A percentile compares a stretch with the other conserved stretches of the same genome.
Conservation (phyloP, 2,888 invertebrate species). For the Salticus scenicus region DNA sequence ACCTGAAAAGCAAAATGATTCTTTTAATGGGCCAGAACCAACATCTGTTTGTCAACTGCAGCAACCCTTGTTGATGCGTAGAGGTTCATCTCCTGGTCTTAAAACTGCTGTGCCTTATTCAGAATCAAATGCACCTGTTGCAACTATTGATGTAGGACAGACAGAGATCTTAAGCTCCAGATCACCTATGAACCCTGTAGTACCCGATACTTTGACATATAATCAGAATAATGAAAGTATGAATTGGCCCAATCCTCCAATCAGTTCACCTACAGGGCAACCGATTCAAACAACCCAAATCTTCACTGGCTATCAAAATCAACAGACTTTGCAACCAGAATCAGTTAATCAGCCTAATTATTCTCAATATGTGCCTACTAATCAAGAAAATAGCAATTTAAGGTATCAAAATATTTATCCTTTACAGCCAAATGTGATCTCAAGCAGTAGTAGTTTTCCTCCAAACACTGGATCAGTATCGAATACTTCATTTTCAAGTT, state of each 20-base stretch:
- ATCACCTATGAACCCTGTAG: background rate
- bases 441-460: background rate
- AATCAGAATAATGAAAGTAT: background rate
- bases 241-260: background rate
- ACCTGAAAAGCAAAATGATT: background rate
- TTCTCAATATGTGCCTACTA: background rate
- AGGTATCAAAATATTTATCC: background rate
- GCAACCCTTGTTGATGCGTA: slow-evolving; percentile 36
- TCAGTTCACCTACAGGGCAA: background rate
- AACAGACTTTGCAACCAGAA: background rate
- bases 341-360: background rate
- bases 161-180: background rate
- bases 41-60: slow-evolving; percentile 47
- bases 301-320: background rate
- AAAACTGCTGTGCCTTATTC: background rate
- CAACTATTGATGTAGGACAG: background rate
- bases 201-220: background rate
- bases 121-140: background rate
- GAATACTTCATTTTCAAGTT: too few species aligned
- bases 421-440: background rate
- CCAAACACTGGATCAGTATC: too few species aligned
- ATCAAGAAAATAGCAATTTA: background rate
- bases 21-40: background rate
- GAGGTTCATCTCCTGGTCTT: background rate
- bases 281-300: background rate